A percentile compares a stretch with the other conserved stretches of the same genome.
Evolutionary conservation across 2,888 invertebrate species (phyloP).

Genomic region (Amiota communis): DNA sequence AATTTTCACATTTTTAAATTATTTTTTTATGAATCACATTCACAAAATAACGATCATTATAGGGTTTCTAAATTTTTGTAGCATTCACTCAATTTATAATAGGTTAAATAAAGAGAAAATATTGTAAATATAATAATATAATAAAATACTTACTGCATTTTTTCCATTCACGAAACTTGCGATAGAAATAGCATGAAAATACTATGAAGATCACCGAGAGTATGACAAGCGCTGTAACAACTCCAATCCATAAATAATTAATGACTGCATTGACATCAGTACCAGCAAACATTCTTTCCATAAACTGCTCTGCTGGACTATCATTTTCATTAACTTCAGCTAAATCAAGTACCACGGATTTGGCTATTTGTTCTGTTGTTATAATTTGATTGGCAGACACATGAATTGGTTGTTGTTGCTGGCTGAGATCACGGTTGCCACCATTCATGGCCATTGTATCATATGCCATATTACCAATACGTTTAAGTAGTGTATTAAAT

Average conservation of each 20-base stretch:
- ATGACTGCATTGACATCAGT: constrained; percentile 71
- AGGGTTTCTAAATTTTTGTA: not conserved
- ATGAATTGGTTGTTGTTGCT: not conserved
- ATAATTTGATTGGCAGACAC: constrained; percentile 52
- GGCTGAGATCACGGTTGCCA: not conserved
- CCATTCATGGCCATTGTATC: constrained; percentile 39
- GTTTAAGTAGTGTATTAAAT: constrained; percentile 69
- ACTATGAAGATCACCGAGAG: constrained; percentile 70
- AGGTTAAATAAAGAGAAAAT: not conserved
- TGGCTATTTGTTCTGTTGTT: constrained; percentile 69
- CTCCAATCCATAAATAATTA: constrained; percentile 73
- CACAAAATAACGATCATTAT: too few relatives aligned
- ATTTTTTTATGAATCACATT: not conserved
- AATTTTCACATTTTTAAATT: not conserved
- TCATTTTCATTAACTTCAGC: constrained; percentile 61
- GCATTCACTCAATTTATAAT: not conserved
- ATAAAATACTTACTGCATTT: constrained; percentile 72
- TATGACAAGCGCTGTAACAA: constrained; percentile 69
- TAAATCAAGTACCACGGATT: constrained; percentile 69
- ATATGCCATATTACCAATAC: constrained; percentile 59
- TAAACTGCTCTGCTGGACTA: constrained; percentile 39
- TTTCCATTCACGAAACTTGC: constrained; percentile 73
- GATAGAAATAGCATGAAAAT: constrained; percentile 72
- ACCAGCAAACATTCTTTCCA: constrained; percentile 65
- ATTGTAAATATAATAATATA: not conserved